A percentile compares a stretch with the other conserved stretches of the same genome.
Conservation (phyloP, 2,113 vertebrate genomes). For the Garra rufa region DNA sequence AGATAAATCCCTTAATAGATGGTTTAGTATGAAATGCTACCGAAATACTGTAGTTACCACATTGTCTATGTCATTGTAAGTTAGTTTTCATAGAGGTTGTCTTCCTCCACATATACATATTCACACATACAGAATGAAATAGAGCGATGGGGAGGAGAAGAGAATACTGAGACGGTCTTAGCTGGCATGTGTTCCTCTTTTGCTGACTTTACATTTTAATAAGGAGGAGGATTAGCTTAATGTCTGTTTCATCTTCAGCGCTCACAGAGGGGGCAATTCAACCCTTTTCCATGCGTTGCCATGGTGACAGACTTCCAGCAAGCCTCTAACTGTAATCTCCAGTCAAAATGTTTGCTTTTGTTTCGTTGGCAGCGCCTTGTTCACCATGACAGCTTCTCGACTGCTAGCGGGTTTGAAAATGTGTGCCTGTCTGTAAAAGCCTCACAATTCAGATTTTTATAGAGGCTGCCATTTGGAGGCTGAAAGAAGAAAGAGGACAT, state of each 20-base stretch:
- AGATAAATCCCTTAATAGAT: background rate
- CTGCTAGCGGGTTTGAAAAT: slow-evolving; percentile 45
- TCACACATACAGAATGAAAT: slow-evolving; percentile 14
- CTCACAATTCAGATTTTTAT: slow-evolving; percentile 13
- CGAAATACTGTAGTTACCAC: background rate
- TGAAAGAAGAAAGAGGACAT: slow-evolving; percentile 33
- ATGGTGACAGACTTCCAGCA: slow-evolving; percentile 62
- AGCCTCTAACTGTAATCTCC: slow-evolving; percentile 60
- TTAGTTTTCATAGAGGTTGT: background rate
- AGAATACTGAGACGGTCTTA: slow-evolving; percentile 41
- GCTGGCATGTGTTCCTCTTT: slow-evolving; percentile 46
- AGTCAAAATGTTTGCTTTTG: slow-evolving; percentile 62
- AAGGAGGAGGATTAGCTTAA: slow-evolving; percentile 58
- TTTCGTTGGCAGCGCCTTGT: slow-evolving; percentile 56
- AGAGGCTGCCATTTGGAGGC: slow-evolving; percentile 45
- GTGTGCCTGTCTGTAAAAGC: slow-evolving; percentile 48
- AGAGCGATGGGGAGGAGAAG: slow-evolving; percentile 1
- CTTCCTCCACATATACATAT: slow-evolving; percentile 39
- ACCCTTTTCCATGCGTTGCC: slow-evolving; percentile 48
- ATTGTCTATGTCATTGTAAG: background rate
- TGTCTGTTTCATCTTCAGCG: slow-evolving; percentile 58
- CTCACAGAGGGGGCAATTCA: slow-evolving; percentile 40
- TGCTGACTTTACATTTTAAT: slow-evolving; percentile 65
- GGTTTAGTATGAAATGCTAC: background rate
- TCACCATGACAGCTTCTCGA: slow-evolving; percentile 55